A percentile compares a stretch with the other conserved stretches of the same genome.
These are phyloP conservation scores for Geothlypis trichas DNA, from an alignment of 2,113 vertebrate species.

Conservation along the genomic window DNA sequence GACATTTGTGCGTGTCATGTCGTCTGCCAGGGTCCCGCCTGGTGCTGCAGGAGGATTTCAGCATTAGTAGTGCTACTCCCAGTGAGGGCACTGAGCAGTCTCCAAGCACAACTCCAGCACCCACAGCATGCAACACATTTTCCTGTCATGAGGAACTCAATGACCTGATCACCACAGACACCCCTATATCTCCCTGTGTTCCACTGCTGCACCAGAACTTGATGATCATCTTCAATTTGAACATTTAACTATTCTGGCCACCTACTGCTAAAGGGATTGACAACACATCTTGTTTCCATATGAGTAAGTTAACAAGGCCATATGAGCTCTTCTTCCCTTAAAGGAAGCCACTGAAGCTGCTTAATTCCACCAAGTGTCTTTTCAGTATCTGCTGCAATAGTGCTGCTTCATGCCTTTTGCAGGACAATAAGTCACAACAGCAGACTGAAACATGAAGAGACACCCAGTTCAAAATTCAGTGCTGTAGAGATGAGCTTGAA, in stretches of 20 bases:
- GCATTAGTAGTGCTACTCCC: neutral
- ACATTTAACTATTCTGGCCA: neutral
- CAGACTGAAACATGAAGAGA: neutral
- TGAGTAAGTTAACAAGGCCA: neutral
- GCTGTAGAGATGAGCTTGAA: neutral
- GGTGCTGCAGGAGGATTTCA: constrained; percentile 79
- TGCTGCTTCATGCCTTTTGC: neutral
- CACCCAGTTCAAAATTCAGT: neutral
- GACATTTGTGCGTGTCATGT: constrained; percentile 97
- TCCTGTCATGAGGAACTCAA: neutral
- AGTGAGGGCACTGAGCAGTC: neutral
- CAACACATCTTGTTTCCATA: neutral
- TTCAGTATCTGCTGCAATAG: neutral
- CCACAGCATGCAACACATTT: accelerated
- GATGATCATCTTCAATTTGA: neutral
- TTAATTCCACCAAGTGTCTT: neutral
- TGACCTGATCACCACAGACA: neutral
- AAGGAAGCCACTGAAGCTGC: neutral
- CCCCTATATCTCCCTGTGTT: neutral
- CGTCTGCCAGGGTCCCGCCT: constrained; percentile 95
- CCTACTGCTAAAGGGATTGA: neutral
- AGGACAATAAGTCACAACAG: neutral
- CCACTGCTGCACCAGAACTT: neutral
- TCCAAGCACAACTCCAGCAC: neutral
- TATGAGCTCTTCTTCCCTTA: neutral